phyloP scores from a whole-genome alignment of 1,140 invertebrate species.

The Achatina immaculata region DNA sequence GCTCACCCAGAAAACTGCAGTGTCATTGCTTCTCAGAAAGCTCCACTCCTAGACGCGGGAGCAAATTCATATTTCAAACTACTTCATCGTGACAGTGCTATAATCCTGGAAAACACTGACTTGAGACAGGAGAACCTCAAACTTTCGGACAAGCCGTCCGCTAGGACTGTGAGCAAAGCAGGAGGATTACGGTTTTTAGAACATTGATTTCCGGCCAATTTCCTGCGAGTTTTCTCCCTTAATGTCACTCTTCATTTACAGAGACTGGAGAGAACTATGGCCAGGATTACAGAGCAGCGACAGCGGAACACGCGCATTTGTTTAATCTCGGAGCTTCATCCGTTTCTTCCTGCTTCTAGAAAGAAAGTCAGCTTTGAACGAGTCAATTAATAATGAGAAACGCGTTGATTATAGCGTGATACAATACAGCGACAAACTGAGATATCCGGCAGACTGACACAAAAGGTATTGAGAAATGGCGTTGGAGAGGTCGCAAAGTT shows the following conservation, averaged over 20 bases:
- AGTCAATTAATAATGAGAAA: constrained; percentile 39
- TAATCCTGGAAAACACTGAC: background rate
- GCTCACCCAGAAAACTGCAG: too few relatives aligned
- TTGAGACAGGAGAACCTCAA: background rate
- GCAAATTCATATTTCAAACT: background rate
- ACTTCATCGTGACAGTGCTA: background rate
- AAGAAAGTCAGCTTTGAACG: constrained; percentile 27
- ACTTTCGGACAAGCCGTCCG: background rate
- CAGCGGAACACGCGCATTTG: constrained; percentile 39
- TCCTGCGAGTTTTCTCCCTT: constrained; percentile 37
- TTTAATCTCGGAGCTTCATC: constrained; percentile 37
- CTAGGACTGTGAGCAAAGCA: constrained; percentile 38
- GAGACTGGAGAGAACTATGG: constrained; percentile 24
- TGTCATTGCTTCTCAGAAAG: too few relatives aligned
- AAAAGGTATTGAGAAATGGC: constrained; percentile 18
- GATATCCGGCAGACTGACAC: background rate
- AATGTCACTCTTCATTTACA: constrained; percentile 42
- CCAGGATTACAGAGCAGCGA: constrained; percentile 30
- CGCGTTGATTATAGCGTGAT: constrained; percentile 26
- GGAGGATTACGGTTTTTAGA: constrained; percentile 36
- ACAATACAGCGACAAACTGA: constrained; percentile 8
- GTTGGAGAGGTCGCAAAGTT: background rate
- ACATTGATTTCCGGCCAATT: constrained; percentile 41
- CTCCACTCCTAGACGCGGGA: too few relatives aligned
- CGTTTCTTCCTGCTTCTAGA: constrained; percentile 25